A percentile compares a stretch with the other conserved stretches of the same genome.
phyloP scores from a whole-genome alignment of 2,797 vertebrate species.

The Enteromius thamalakanensis region DNA sequence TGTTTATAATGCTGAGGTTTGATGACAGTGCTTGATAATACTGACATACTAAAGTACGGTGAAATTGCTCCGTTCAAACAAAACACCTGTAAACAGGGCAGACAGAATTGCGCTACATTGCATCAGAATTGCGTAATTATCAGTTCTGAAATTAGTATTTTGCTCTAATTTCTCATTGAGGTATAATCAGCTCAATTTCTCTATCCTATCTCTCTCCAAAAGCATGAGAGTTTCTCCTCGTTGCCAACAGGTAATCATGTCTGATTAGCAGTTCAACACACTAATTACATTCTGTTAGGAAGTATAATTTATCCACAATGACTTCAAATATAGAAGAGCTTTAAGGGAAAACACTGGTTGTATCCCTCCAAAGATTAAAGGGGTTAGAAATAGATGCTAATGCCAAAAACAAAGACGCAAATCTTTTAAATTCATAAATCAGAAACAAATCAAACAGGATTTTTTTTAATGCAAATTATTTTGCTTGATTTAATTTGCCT shows the following conservation, averaged over 20 bases:
- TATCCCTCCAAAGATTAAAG: constrained; percentile 38
- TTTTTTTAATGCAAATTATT: not conserved
- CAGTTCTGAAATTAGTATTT: constrained; percentile 50
- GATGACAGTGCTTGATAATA: not conserved
- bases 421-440: constrained; percentile 21
- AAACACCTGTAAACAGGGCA: constrained; percentile 29
- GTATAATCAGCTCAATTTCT: constrained; percentile 48
- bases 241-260: constrained; percentile 74
- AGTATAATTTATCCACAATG: constrained; percentile 58
- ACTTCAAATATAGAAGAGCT: constrained; percentile 60
- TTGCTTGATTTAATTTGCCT: not conserved
- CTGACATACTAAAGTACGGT: constrained; percentile 3
- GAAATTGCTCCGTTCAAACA: not conserved
- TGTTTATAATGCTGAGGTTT: not conserved
- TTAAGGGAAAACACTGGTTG: constrained; percentile 39
- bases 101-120: constrained; percentile 32
- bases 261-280: constrained; percentile 71
- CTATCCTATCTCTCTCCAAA: constrained; percentile 36
- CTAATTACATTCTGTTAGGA: constrained; percentile 71
- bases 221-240: constrained; percentile 35
- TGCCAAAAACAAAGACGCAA: constrained; percentile 12
- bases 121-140: constrained; percentile 53
- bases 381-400: constrained; percentile 29
- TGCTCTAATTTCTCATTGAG: constrained; percentile 44
- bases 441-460: not conserved